Evolutionary conservation across 2,797 vertebrate species (phyloP).

Genomic region (Bryconaethiops microstoma): DNA sequence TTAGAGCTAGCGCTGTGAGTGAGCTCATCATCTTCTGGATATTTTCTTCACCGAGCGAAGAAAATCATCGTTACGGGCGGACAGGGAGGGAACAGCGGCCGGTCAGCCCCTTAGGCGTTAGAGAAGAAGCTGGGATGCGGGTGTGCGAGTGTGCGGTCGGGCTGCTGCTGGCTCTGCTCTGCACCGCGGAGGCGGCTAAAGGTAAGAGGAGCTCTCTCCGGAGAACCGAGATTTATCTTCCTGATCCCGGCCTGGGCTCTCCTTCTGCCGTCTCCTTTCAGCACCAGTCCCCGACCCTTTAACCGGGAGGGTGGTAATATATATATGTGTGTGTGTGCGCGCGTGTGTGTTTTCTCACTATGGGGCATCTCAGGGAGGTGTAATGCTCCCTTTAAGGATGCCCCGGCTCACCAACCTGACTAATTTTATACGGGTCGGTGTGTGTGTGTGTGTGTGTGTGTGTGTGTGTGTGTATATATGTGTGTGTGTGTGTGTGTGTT

Average conservation of each 20-base stretch:
- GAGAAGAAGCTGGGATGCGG: slow-evolving; percentile 75
- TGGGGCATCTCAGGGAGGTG: neutral
- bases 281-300: neutral
- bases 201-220: slow-evolving; percentile 65
- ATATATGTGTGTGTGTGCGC: no score
- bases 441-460: neutral
- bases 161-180: slow-evolving; percentile 81
- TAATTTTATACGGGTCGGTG: neutral
- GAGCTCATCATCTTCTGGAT: slow-evolving; percentile 72
- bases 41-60: slow-evolving; percentile 63
- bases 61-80: slow-evolving; percentile 49
- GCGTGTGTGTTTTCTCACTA: neutral
- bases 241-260: neutral
- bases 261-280: neutral
- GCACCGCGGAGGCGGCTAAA: slow-evolving; percentile 76
- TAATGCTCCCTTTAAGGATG: neutral
- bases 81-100: slow-evolving; percentile 39
- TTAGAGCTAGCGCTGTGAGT: slow-evolving; percentile 76
- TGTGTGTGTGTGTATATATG: neutral
- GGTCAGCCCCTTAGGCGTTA: slow-evolving; percentile 50
- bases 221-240: neutral
- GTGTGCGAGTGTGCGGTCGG: slow-evolving; percentile 75
- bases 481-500: neutral
- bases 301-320: no score
- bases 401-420: neutral